Base-by-base conservation (phyloP, 2,113 vertebrate species). In the Camelus bactrianus region DNA sequence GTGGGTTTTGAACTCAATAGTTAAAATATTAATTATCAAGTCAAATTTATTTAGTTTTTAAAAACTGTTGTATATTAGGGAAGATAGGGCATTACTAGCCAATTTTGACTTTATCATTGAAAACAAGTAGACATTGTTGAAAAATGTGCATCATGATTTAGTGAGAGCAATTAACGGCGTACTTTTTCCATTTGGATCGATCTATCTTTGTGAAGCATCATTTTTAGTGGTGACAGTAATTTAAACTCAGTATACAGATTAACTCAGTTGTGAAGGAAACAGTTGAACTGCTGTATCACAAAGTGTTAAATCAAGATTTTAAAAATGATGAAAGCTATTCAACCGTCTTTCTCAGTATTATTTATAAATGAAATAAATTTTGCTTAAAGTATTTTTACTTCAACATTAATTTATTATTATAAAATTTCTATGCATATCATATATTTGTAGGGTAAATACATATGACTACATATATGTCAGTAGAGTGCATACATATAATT, bases 361-460 rank as follows among this genome's bases (percentile, higher is more conserved):
- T 79, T 79, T 82, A 69, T 77, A 96, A 38, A 28, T 50, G 24
- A 91, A 83, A 62, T 86, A 56, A 87, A 26, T 32, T 96, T 90
- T 69, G 1, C 12, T 77, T 85, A 38, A 76, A 70, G 46, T 89
- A 46, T 72, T 84, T 91, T 84, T 73, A 60, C 7, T 67, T 96
- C 17, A 83, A 67, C 17, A 42, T 77, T 22, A 54, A 56, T 81
- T 80, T 90, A 70, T 30, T 67, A 19, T 79, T 94, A 62, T n/a
- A 77, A 54, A 38, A 7, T 28, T 67, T 90, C 79, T 93, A 54
- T 67, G 26, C 14, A 5, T 26, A 64, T 72, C 35, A 19, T 83
- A 16, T 65, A 22, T 81, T 65, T 77, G 3, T 62, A 70, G 11
- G 67, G 38, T 50, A 83, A 91, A 87, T 70, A 24, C 13, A 26